Base-by-base conservation (phyloP, 2,888 invertebrate species). In the Nemotelus nigrinus region DNA sequence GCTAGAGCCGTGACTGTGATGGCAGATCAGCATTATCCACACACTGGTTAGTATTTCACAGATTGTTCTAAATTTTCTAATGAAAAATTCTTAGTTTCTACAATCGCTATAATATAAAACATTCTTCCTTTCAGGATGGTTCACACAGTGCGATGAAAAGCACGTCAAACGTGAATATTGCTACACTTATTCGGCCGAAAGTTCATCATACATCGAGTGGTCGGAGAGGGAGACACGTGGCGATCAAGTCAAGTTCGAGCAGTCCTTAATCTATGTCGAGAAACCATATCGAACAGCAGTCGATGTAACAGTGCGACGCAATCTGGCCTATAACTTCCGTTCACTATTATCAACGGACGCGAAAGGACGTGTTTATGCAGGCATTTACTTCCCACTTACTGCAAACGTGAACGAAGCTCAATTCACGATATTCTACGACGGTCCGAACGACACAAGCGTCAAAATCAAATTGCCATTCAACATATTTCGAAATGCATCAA, bases 231-330 rank as follows among this genome's bases (percentile, higher is more conserved):
- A 94, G 85, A 94, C 92, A 79, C 89, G 92, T 77, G 91, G 90
- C 3, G 90, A 89, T 76, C 89, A 89, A 82, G 89, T 91, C 81
- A 91, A 91, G 82, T 89, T 89, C 82, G 90, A 93, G 84, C 88
- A 91, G 81, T 94, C 93, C 53, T 88, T 96, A 72, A 91, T 97
- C 81, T 96, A 95, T 85, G 91, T 94, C 77, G 93, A 92, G 74
- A 91, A 91, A 84, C 92, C 95, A 3, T 96, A 94, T 85, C 88
- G 93, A 81, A 93, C 93, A 74, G 94, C 95, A 67, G 90, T 96
- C 75, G 93, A 93, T 85, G 94, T 96, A 47, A 95, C 96, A 0
- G 96, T 97, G 85, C 92, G 96, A 83, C 91, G 97, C 82, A 96
- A 96, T 86, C 88, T 96, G 83, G 93, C 94, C 43, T 96, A 96